phyloP scores from a whole-genome alignment of 2,113 vertebrate species.

The Paratilapia polleni region DNA sequence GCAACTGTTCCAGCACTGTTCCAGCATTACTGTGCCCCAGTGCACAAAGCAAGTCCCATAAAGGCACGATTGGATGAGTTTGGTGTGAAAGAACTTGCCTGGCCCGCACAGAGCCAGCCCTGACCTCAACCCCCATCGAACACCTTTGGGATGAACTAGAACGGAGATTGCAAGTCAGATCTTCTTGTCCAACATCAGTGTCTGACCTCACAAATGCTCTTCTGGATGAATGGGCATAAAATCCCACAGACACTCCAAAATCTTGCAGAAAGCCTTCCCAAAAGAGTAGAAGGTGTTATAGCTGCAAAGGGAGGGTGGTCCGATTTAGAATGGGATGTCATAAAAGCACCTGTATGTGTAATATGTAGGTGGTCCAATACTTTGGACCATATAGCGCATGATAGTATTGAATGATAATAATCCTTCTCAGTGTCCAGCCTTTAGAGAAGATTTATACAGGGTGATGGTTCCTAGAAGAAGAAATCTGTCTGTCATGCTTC shows the following conservation, averaged over 20 bases:
- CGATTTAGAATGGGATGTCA: neutral
- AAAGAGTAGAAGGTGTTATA: neutral
- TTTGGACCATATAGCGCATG: neutral
- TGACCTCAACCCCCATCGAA: neutral
- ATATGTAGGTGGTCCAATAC: neutral
- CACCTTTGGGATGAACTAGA: neutral
- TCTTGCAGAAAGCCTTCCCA: neutral
- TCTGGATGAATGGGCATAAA: neutral
- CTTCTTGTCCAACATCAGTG: neutral
- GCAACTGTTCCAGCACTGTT: too few relatives aligned
- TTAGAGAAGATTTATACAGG: neutral
- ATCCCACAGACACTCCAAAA: neutral
- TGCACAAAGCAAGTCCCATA: too few relatives aligned
- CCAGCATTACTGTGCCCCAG: too few relatives aligned
- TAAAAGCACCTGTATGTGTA: neutral
- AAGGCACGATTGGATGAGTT: neutral
- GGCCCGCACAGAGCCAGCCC: neutral
- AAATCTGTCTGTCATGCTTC: neutral
- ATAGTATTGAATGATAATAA: neutral
- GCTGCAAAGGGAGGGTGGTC: neutral
- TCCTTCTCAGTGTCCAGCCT: neutral
- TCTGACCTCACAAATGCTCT: neutral
- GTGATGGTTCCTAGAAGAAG: too few relatives aligned
- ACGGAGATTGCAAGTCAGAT: neutral
- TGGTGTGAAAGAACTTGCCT: neutral